Evolutionary conservation across 2,797 vertebrate genomes (phyloP).

Genomic region (Poeciliopsis presidionis): DNA sequence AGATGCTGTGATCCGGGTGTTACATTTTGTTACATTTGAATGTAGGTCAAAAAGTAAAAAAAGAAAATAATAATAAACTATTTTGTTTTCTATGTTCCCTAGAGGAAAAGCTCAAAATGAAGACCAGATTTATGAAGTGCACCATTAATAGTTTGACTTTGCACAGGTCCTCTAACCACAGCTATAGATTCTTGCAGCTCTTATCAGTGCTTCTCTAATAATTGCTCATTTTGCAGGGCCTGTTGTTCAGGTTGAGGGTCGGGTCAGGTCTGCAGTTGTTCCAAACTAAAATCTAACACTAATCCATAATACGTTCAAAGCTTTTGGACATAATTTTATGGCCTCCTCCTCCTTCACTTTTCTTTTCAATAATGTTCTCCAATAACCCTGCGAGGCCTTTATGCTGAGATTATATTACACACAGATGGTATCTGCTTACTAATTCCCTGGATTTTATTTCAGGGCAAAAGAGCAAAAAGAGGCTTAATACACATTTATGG

Average conservation of each 20-base stretch:
- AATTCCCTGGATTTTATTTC: conserved; percentile 1
- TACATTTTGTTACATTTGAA: too few relatives aligned
- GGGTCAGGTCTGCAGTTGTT: not conserved
- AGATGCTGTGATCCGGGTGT: not conserved
- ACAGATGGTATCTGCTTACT: not conserved
- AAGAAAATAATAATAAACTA: not conserved
- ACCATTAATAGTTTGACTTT: not conserved
- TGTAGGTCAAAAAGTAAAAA: not conserved
- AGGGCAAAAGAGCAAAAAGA: not conserved
- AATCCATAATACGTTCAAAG: not conserved
- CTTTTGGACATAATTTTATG: not conserved
- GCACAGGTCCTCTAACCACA: not conserved
- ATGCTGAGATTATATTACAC: conserved; percentile 6
- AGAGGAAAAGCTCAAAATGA: not conserved
- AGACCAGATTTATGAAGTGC: not conserved
- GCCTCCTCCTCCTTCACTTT: not conserved
- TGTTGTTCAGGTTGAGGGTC: not conserved
- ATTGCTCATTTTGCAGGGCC: not conserved
- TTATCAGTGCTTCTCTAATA: not conserved
- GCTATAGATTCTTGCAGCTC: not conserved
- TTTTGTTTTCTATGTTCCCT: not conserved
- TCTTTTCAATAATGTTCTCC: conserved; percentile 1
- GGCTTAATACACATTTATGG: conserved; percentile 1
- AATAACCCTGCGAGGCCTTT: not conserved
- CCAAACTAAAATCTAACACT: not conserved